Evolutionary conservation across 2,888 invertebrate species (phyloP).

Genomic region (Oligia fasciuncula): DNA sequence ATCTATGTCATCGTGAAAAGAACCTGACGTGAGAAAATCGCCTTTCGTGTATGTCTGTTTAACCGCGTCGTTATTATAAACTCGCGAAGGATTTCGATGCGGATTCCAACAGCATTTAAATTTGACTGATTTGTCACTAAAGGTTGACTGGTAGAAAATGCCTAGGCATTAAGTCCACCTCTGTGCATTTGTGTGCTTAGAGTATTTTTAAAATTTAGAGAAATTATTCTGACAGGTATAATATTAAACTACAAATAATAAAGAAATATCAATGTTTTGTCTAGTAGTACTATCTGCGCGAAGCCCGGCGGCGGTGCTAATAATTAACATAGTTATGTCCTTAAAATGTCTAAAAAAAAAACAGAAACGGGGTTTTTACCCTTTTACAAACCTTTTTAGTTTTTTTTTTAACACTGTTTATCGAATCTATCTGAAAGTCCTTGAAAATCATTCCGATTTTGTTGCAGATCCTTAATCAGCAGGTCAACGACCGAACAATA

Average conservation of each 20-base stretch:
- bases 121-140: too few relatives aligned
- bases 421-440: slow-evolving; percentile 9
- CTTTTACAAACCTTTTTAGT: neutral
- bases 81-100: neutral
- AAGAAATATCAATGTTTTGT: neutral
- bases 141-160: too few relatives aligned
- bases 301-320: neutral
- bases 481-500: slow-evolving; percentile 24
- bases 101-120: neutral
- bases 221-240: neutral
- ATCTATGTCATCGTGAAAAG: neutral
- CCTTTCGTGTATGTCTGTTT: neutral
- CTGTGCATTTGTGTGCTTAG: too few relatives aligned
- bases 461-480: slow-evolving; percentile 15
- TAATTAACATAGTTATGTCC: neutral
- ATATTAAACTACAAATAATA: neutral
- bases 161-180: too few relatives aligned
- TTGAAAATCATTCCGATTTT: slow-evolving; percentile 20
- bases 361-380: neutral
- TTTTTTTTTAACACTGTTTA: slow-evolving; percentile 22
- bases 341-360: neutral
- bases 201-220: too few relatives aligned
- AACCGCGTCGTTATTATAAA: neutral
- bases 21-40: neutral
- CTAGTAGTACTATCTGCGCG: neutral